phyloP scores from a whole-genome alignment of 2,797 vertebrate genomes.

The Rhadinocentrus ornatus region DNA sequence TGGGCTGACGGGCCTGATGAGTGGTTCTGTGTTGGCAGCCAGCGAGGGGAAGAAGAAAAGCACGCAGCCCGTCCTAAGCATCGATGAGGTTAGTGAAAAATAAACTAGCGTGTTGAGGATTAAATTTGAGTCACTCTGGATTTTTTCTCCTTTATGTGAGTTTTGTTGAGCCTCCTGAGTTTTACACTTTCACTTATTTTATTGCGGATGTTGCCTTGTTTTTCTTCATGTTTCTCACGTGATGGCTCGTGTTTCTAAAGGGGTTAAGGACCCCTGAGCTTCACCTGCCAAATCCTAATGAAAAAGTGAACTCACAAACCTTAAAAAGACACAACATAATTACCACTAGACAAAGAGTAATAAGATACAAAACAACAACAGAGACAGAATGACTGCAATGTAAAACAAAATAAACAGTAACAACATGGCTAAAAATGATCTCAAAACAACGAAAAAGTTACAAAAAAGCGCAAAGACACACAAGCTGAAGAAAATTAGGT shows the following conservation, averaged over 20 bases:
- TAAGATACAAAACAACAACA: background rate
- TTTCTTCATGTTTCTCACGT: background rate
- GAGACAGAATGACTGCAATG: background rate
- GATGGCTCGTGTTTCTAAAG: too few species aligned
- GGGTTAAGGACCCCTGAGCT: too few species aligned
- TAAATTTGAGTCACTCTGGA: background rate
- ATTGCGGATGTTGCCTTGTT: background rate
- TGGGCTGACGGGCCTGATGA: conserved; percentile 78
- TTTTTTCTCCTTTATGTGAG: background rate
- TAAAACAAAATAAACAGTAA: background rate
- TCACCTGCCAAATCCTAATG: too few species aligned
- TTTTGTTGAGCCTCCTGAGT: background rate
- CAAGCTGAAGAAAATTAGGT: background rate
- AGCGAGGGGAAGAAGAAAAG: conserved; percentile 79
- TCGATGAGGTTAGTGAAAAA: conserved; percentile 84
- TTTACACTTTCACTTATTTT: background rate
- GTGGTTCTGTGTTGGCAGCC: conserved; percentile 85
- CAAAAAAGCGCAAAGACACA: background rate
- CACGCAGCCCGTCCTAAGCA: conserved; percentile 67
- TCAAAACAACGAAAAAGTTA: background rate
- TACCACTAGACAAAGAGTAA: background rate
- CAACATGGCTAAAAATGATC: too few species aligned
- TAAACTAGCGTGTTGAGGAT: background rate
- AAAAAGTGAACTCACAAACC: too few species aligned
- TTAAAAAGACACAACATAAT: background rate